Conservation (phyloP, 64 coral and sea anemone genomes). For the Montipora sp. region DNA sequence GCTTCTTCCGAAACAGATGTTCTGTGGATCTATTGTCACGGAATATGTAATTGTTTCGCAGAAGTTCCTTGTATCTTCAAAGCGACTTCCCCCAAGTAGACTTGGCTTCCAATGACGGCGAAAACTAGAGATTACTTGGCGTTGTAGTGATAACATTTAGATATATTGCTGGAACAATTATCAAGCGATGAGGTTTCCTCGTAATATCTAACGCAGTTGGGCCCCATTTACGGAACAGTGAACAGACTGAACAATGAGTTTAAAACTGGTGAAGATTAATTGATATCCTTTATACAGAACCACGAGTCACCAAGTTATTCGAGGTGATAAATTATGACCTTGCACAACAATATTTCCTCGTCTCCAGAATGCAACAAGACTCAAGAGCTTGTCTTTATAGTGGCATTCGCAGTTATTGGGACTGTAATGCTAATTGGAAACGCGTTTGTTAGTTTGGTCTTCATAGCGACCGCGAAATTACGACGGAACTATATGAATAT, state of each 20-base stretch:
- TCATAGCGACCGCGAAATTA: slow-evolving; percentile 13
- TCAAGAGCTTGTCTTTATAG: slow-evolving; percentile 41
- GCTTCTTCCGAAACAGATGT: not conserved
- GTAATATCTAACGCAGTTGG: too few species aligned
- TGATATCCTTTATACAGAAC: too few species aligned
- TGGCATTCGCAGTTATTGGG: slow-evolving; percentile 21
- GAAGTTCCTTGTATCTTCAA: not conserved
- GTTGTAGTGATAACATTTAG: too few species aligned
- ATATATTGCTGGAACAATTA: too few species aligned
- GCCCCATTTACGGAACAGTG: too few species aligned
- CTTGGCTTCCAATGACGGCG: not conserved
- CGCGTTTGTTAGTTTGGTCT: slow-evolving; percentile 21
- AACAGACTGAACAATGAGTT: too few species aligned
- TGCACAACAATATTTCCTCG: not conserved
- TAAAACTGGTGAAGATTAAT: too few species aligned
- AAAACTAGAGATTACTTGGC: too few species aligned
- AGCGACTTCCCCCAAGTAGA: not conserved
- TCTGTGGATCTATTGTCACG: not conserved
- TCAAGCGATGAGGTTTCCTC: too few species aligned
- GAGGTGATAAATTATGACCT: not conserved
- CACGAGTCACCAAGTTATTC: not conserved
- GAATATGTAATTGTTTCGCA: not conserved
- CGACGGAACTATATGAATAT: slow-evolving; percentile 64
- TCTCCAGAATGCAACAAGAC: not conserved
- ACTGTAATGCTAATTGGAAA: slow-evolving; percentile 42